Evolutionary conservation across 2,113 vertebrate genomes (phyloP).

Genomic region (Pachycephala philippinensis): DNA sequence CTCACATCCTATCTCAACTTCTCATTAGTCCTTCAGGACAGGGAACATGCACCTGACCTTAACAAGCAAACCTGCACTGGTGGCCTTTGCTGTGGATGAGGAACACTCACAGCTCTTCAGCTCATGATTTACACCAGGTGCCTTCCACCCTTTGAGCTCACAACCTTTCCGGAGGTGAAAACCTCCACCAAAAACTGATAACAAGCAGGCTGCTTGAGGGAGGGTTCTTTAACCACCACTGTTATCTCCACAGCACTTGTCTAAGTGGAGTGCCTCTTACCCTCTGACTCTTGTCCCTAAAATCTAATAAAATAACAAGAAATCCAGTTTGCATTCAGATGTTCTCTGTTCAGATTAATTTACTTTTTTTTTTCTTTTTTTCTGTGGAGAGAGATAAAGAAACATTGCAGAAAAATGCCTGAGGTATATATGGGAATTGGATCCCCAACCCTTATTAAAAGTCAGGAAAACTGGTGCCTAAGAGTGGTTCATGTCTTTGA

Average conservation of each 20-base stretch:
- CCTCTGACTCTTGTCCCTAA: not conserved
- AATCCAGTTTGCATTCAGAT: not conserved
- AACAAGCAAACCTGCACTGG: not conserved
- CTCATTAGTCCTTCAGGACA: not conserved
- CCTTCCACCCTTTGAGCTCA: not conserved
- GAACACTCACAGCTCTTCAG: not conserved
- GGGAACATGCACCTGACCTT: not conserved
- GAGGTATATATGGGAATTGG: not conserved
- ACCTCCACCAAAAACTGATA: not conserved
- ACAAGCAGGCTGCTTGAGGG: not conserved
- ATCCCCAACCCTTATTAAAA: not conserved
- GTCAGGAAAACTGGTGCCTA: not conserved
- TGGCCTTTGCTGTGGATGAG: not conserved
- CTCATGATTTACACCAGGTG: not conserved
- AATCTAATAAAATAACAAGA: not conserved
- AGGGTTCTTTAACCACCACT: not conserved
- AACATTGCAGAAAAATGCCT: not conserved
- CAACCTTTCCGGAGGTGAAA: not conserved
- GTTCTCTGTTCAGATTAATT: not conserved
- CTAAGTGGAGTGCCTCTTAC: not conserved
- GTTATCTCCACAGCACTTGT: not conserved
- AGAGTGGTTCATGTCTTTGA: not conserved
- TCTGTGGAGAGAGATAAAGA: not conserved
- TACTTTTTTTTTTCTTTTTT: not conserved
- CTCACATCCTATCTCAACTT: not conserved